Percentiles rank a stretch among this genome's conserved stretches.
Evolutionary conservation across 2,888 invertebrate genomes (phyloP).

Genomic region (Gastrophysa polygoni): DNA sequence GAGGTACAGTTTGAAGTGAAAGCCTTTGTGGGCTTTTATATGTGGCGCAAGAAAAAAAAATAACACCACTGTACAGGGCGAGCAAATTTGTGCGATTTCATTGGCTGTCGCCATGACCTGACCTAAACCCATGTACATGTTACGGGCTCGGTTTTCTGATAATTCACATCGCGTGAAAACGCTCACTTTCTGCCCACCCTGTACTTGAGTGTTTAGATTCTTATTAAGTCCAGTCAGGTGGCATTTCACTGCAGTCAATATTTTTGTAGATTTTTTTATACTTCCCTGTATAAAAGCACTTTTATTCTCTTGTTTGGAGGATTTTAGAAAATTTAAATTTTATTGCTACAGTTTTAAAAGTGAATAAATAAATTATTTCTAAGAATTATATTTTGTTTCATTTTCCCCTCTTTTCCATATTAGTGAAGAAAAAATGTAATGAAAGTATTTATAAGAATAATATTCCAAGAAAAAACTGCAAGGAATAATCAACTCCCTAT

Average conservation of each 20-base stretch:
- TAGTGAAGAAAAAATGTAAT: too few species aligned
- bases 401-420: too few species aligned
- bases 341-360: slow-evolving; percentile 45
- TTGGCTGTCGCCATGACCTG: too few species aligned
- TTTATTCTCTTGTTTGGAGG: slow-evolving; percentile 38
- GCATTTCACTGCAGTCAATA: slow-evolving; percentile 35
- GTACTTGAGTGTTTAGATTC: slow-evolving; percentile 7
- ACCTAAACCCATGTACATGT: too few species aligned
- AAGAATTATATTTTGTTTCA: slow-evolving; percentile 13
- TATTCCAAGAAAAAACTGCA: too few species aligned
- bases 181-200: slow-evolving; percentile 14
- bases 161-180: too few species aligned
- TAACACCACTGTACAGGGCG: slow-evolving; percentile 37
- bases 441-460: too few species aligned
- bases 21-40: slow-evolving; percentile 41
- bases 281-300: slow-evolving; percentile 37
- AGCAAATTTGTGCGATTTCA: too few species aligned
- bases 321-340: slow-evolving; percentile 41
- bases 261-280: slow-evolving; percentile 42
- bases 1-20: slow-evolving; percentile 16
- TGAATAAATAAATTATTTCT: slow-evolving; percentile 46
- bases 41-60: slow-evolving; percentile 30
- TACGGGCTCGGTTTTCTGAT: too few species aligned
- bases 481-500: too few species aligned
- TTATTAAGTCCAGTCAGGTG: slow-evolving; percentile 7